These are phyloP conservation scores for Heteromormyrus szaboi DNA, from an alignment of 2,797 vertebrate species.

Conservation along the genomic window DNA sequence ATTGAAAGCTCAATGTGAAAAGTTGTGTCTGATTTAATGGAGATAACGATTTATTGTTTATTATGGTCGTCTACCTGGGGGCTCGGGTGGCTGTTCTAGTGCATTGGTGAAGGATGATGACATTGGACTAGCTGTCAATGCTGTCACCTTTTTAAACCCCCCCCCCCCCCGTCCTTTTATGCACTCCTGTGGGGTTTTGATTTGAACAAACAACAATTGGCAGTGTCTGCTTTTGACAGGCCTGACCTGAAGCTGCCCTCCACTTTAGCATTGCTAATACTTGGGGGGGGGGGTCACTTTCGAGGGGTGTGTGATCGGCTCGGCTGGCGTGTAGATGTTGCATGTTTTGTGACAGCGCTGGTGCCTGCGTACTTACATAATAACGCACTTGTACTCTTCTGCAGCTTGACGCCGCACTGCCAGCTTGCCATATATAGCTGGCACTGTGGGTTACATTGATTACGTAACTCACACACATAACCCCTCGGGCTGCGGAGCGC, in stretches of 20 bases:
- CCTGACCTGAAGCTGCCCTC: neutral
- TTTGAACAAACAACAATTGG: neutral
- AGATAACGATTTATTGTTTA: neutral
- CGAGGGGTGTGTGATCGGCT: neutral
- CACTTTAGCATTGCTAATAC: neutral
- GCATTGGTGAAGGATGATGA: neutral
- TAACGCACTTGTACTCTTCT: neutral
- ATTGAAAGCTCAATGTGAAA: neutral
- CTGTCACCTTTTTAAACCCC: neutral
- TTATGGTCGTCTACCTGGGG: neutral
- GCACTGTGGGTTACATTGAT: neutral
- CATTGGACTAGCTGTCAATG: neutral
- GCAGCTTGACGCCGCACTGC: neutral
- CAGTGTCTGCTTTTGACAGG: neutral
- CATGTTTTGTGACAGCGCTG: neutral
- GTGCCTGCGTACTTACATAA: neutral
- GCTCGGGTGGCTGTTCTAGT: neutral
- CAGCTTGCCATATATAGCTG: conserved; percentile 3
- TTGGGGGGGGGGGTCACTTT: neutral
- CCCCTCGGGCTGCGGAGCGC: neutral
- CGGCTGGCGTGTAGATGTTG: neutral
- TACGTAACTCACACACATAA: neutral
- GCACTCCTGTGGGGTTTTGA: neutral
- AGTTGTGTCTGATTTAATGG: neutral
- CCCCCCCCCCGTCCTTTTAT: neutral